These are phyloP conservation scores for Galerucella pusilla DNA, from an alignment of 2,888 invertebrate species.

Conservation along the genomic window DNA sequence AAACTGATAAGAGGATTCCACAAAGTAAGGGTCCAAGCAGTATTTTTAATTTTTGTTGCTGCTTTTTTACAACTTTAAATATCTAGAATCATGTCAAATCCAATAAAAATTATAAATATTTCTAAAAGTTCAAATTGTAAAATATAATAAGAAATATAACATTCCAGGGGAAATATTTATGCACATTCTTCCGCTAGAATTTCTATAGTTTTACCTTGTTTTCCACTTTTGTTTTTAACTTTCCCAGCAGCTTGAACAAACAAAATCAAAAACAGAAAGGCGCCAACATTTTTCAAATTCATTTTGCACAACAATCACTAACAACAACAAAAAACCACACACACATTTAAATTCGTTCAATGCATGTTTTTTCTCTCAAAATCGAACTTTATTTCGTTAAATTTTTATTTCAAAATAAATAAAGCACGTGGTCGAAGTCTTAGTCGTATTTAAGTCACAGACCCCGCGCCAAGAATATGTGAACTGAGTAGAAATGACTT, in stretches of 20 bases:
- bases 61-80: too few species aligned
- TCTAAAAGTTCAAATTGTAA: too few species aligned
- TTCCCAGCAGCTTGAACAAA: neutral
- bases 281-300: conserved; percentile 36
- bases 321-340: conserved; percentile 12
- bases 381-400: conserved; percentile 37
- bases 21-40: too few species aligned
- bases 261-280: neutral
- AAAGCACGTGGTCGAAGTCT: conserved; percentile 54
- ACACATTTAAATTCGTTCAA: conserved; percentile 15
- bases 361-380: conserved; percentile 27
- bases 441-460: conserved; percentile 49
- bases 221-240: neutral
- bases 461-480: conserved; percentile 54
- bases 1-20: too few species aligned
- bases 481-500: conserved; percentile 56
- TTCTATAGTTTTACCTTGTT: neutral
- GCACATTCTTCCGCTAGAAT: neutral
- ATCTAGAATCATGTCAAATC: too few species aligned
- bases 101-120: too few species aligned
- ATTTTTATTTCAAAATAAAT: conserved; percentile 28
- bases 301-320: conserved; percentile 41
- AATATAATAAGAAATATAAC: too few species aligned
- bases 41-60: too few species aligned
- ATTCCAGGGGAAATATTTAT: too few species aligned